Evolutionary conservation across 2,888 invertebrate genomes (phyloP), one percentile per base, ranked within the genome.

Genomic region (Lasioglossum pauxillum): DNA sequence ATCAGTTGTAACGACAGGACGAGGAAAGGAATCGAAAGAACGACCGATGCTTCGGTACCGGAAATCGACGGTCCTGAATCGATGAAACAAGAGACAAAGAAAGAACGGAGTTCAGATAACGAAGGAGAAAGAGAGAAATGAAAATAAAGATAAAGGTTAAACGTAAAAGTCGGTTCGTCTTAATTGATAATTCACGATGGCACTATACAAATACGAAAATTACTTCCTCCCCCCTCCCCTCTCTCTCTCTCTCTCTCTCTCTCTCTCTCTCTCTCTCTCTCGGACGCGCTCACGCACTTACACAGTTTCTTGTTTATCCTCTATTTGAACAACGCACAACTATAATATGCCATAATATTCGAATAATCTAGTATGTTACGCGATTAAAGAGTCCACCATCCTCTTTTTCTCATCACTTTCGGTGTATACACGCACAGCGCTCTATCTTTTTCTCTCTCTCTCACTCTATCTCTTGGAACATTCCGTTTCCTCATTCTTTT

Each of bases 181-280:
- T 92, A 92, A 93, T 94, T 92, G 93, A 88, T 93, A 90, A 92
- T 91, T 93, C 94, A 95, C 92, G 93, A 95, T 95, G 95, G 94
- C 94, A 95, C 95, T 95, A 92, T 94, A 93, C 92, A 93, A 93
- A 64, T 84, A 64, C 60, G 72, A 77, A 46, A 75, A 69, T 69
- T 69, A 69, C 81, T 76, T 67, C 44, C 77, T 93, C 93, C 93
- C 91, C 92, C 92, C 90, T 1, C 7, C 5, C 67, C 19, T 31
- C 67, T 35, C 67, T 8, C 67, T 69, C 31, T 67, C 64, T 31
- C 31, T 27, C 64, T 31, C 38, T 35, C 69, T 5, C 67, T 35
- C 67, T 8, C 67, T 69, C 31, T 67, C 64, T 31, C 31, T 27
- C 64, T 31, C 38, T 35, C 69, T 23, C 69, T 67, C 35, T 69